phyloP scores from a whole-genome alignment of 1,140 invertebrate genomes.

The Centruroides vittatus region DNA sequence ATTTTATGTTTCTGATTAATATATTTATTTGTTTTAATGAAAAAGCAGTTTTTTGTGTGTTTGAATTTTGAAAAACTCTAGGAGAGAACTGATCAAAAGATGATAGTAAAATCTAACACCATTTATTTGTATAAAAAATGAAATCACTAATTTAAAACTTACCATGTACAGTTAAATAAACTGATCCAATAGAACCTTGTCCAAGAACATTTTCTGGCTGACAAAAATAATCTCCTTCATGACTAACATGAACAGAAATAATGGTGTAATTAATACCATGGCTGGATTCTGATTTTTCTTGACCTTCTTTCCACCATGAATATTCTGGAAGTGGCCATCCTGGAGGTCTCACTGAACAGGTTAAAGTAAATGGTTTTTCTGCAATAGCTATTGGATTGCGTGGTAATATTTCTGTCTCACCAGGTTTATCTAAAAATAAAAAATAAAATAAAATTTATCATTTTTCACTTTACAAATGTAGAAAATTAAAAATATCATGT shows the following conservation, averaged over 20 bases:
- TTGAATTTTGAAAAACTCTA: too few species aligned
- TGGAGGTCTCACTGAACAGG: conserved; percentile 67
- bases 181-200: conserved; percentile 61
- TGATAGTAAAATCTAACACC: too few species aligned
- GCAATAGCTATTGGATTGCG: conserved; percentile 69
- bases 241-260: conserved; percentile 57
- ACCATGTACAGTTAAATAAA: conserved; percentile 59
- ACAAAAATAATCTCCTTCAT: conserved; percentile 77
- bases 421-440: conserved; percentile 49
- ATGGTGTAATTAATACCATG: conserved; percentile 68
- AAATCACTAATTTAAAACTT: neutral
- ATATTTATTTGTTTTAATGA: too few species aligned
- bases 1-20: too few species aligned
- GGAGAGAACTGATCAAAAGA: too few species aligned
- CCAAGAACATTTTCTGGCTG: conserved; percentile 78
- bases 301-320: conserved; percentile 66
- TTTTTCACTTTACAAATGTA: neutral
- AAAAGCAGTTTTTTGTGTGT: too few species aligned
- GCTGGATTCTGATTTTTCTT: conserved; percentile 42
- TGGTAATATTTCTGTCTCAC: conserved; percentile 63
- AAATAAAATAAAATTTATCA: neutral
- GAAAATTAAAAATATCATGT: neutral
- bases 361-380: conserved; percentile 63
- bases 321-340: conserved; percentile 79
- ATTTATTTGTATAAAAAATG: too few species aligned